These are phyloP conservation scores for Cebus imitator DNA, from an alignment of 2,113 vertebrate genomes.

Conservation along the genomic window DNA sequence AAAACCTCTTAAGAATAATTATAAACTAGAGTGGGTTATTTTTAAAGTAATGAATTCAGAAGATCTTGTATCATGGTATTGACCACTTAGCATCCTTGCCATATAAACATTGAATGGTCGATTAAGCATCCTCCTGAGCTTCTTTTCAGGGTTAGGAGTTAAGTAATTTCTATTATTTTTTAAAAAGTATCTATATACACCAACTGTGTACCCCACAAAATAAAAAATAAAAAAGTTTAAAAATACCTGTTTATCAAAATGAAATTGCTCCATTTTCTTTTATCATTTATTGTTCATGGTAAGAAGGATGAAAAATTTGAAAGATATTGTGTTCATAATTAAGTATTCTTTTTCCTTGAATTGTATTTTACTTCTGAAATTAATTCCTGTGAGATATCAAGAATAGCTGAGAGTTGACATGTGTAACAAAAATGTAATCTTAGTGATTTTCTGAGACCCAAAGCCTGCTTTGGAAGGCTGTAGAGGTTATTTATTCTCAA, in stretches of 20 bases:
- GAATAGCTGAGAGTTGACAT: background rate
- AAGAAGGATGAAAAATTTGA: background rate
- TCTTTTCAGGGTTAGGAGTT: constrained; percentile 36
- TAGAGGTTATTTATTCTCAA: background rate
- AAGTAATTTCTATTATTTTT: constrained; percentile 36
- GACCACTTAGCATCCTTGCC: constrained; percentile 23
- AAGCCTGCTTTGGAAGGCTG: background rate
- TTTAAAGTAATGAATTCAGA: constrained; percentile 43
- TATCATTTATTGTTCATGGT: constrained; percentile 23
- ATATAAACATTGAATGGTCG: constrained; percentile 24
- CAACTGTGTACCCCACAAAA: no score
- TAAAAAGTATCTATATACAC: no score
- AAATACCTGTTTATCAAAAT: constrained; percentile 36
- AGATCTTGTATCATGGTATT: background rate
- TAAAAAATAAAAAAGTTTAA: no score
- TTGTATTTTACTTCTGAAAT: constrained; percentile 2
- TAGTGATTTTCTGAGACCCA: constrained; percentile 3
- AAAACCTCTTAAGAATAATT: constrained; percentile 40
- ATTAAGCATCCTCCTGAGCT: constrained; percentile 27
- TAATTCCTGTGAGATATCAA: constrained; percentile 1
- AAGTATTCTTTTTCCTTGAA: background rate
- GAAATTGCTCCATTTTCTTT: background rate
- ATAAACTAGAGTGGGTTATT: background rate
- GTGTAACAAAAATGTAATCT: background rate
- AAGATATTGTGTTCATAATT: background rate